Evolutionary conservation across 2,797 vertebrate genomes (phyloP).

Genomic region (Rhinoraja longicauda): DNA sequence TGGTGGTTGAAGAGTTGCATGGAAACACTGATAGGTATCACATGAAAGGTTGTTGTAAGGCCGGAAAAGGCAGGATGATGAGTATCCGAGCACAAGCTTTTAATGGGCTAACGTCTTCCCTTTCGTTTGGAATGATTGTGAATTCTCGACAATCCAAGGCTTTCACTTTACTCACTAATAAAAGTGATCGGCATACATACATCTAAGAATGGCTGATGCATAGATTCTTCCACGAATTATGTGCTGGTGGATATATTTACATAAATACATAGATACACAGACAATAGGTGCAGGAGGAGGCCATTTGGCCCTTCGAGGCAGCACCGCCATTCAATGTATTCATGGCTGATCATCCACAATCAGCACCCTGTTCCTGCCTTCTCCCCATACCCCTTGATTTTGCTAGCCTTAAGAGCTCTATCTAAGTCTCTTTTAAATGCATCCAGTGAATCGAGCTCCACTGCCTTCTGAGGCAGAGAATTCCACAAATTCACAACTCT

Average conservation of each 20-base stretch:
- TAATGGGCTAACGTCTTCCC: neutral
- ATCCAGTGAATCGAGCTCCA: too few relatives aligned
- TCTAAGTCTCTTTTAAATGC: too few relatives aligned
- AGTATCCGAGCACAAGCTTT: neutral
- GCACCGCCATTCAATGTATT: too few relatives aligned
- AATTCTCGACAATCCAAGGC: neutral
- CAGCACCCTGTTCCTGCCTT: too few relatives aligned
- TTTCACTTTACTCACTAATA: neutral
- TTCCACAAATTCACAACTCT: too few relatives aligned
- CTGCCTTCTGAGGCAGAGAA: too few relatives aligned
- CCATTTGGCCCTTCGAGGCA: too few relatives aligned
- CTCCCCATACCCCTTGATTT: too few relatives aligned
- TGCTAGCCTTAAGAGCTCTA: too few relatives aligned
- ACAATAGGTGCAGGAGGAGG: too few relatives aligned
- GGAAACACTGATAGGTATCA: neutral
- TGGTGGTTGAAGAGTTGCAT: neutral
- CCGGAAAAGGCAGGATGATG: neutral
- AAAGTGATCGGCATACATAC: neutral
- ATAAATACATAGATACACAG: too few relatives aligned
- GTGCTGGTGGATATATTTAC: neutral
- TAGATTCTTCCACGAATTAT: neutral
- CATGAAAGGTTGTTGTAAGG: neutral
- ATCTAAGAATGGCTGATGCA: neutral
- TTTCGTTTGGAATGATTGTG: neutral
- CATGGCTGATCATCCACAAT: too few relatives aligned